These are phyloP conservation scores for Bursaphelenchus mucronatus DNA, from an alignment of 1,140 invertebrate genomes.

Conservation along the genomic window DNA sequence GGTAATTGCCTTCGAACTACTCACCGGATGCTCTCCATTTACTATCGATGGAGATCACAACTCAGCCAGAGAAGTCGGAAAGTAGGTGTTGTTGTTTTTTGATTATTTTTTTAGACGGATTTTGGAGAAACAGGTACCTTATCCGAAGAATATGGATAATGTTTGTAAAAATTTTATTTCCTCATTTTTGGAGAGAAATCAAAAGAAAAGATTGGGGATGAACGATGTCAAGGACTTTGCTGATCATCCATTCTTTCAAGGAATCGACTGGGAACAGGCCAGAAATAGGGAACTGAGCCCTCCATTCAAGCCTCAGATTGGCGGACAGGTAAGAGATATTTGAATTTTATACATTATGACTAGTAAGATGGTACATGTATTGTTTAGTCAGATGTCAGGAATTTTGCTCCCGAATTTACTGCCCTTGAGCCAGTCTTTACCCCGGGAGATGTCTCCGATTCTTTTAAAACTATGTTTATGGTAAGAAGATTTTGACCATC, in stretches of 20 bases:
- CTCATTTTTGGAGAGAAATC: slow-evolving; percentile 80
- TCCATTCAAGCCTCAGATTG: slow-evolving; percentile 76
- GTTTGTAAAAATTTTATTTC: slow-evolving; percentile 70
- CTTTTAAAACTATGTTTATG: background rate
- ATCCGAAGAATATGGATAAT: slow-evolving; percentile 71
- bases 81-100: slow-evolving; percentile 63
- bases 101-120: slow-evolving; percentile 69
- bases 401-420: slow-evolving; percentile 93
- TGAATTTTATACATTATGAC: background rate
- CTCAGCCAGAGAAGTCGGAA: slow-evolving; percentile 85
- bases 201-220: slow-evolving; percentile 76
- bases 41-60: slow-evolving; percentile 87
- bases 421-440: slow-evolving; percentile 80
- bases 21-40: slow-evolving; percentile 96
- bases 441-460: slow-evolving; percentile 68
- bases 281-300: slow-evolving; percentile 71
- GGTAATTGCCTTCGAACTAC: slow-evolving; percentile 88
- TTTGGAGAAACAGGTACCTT: slow-evolving; percentile 76
- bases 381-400: slow-evolving; percentile 76
- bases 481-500: background rate
- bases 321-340: slow-evolving; percentile 66
- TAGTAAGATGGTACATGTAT: background rate
- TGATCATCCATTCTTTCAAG: slow-evolving; percentile 76
- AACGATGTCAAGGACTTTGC: slow-evolving; percentile 79
- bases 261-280: slow-evolving; percentile 74